Conservation (phyloP, 2,888 invertebrate genomes). For the Leptopterna dolabrata region DNA sequence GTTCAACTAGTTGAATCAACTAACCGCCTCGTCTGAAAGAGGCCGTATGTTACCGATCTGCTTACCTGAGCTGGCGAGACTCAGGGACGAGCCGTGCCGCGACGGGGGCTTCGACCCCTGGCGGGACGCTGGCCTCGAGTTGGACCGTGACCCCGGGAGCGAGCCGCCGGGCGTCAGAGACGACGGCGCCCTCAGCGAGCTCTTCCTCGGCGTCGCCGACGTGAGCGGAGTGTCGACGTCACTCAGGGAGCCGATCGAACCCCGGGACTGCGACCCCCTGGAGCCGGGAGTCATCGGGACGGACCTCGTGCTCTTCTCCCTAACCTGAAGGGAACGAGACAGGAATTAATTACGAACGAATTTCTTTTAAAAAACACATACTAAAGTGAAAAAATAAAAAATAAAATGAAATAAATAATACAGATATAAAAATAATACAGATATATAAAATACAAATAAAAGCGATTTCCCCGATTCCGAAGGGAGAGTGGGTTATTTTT, state of each 20-base stretch:
- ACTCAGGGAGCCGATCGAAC: constrained; percentile 42
- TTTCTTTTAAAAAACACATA: not conserved
- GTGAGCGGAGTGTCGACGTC: constrained; percentile 49
- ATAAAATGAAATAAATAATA: constrained; percentile 1
- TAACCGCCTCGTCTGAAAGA: no score
- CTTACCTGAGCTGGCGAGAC: constrained; percentile 90
- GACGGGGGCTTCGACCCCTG: constrained; percentile 93
- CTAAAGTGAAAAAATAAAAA: not conserved
- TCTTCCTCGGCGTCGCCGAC: constrained; percentile 26
- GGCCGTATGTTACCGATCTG: no score
- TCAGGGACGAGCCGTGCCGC: constrained; percentile 91
- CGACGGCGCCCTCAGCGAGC: constrained; percentile 14
- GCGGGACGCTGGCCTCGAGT: constrained; percentile 86
- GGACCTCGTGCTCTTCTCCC: constrained; percentile 91
- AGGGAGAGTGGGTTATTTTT: no score
- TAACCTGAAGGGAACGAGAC: constrained; percentile 74
- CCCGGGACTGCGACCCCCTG: constrained; percentile 42
- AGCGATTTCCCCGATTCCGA: no score
- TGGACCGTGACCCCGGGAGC: constrained; percentile 79
- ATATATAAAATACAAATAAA: no score
- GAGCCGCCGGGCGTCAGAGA: constrained; percentile 64
- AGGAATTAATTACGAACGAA: not conserved
- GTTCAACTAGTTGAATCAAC: no score
- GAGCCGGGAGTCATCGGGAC: constrained; percentile 79
- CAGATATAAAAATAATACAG: no score